Conservation (phyloP, 2,113 vertebrate genomes). For the Lanius ludovicianus region DNA sequence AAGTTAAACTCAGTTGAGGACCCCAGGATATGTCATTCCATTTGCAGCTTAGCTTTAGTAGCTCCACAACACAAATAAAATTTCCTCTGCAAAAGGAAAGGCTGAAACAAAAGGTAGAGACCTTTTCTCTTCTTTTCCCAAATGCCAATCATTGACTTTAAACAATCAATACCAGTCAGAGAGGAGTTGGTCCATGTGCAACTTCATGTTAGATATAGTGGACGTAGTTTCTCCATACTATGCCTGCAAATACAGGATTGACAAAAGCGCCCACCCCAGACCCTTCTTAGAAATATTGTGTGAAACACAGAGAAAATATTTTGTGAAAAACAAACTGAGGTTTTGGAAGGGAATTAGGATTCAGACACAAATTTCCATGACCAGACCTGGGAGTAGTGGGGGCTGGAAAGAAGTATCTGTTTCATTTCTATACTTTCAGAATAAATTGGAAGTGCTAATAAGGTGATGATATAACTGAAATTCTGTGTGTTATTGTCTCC, state of each 20-base stretch:
- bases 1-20: background rate
- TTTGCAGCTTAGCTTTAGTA: background rate
- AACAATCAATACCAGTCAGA: background rate
- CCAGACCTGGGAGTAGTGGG: background rate
- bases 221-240: background rate
- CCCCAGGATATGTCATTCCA: background rate
- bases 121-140: background rate
- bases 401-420: background rate
- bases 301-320: background rate
- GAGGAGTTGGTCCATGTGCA: background rate
- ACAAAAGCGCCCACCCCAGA: background rate
- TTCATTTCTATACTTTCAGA: background rate
- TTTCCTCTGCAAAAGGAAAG: background rate
- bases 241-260: accelerated
- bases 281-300: background rate
- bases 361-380: background rate
- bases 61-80: background rate
- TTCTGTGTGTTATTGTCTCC: background rate
- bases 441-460: background rate
- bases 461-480: background rate
- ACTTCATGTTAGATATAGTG: accelerated
- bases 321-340: background rate
- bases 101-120: background rate
- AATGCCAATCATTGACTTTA: background rate
- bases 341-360: background rate